phyloP scores from a whole-genome alignment of 2,888 invertebrate genomes.

The Volucella inanis region DNA sequence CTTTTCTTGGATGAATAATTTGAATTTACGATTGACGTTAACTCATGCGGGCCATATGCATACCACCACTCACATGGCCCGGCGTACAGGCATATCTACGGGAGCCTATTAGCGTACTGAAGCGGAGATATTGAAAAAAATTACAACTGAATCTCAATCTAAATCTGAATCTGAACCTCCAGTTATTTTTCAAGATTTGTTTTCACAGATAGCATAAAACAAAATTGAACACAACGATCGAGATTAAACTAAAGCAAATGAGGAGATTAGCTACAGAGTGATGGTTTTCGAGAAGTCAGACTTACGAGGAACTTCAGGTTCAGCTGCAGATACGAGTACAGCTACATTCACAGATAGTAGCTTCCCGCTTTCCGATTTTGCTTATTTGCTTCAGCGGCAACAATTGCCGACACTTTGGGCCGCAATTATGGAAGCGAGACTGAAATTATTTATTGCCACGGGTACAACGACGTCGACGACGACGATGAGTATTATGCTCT shows the following conservation, averaged over 20 bases:
- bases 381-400: slow-evolving; percentile 37
- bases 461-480: background rate
- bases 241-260: slow-evolving; percentile 66
- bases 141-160: background rate
- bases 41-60: slow-evolving; percentile 65
- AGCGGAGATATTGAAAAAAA: slow-evolving; percentile 31
- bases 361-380: background rate
- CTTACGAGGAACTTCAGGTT: background rate
- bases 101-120: slow-evolving; percentile 30
- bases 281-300: slow-evolving; percentile 1
- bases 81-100: slow-evolving; percentile 13
- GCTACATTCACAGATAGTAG: too few species aligned
- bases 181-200: background rate
- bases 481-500: too few species aligned
- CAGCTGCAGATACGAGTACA: background rate
- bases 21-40: slow-evolving; percentile 72
- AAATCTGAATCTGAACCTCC: too few species aligned
- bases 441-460: slow-evolving; percentile 59
- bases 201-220: slow-evolving; percentile 31
- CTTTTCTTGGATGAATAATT: slow-evolving; percentile 74
- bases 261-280: slow-evolving; percentile 49
- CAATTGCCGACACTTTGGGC: slow-evolving; percentile 13
- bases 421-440: slow-evolving; percentile 37
- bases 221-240: slow-evolving; percentile 62
- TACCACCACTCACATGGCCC: background rate